Conservation (phyloP, 2,888 invertebrate species). For the Dromius quadrimaculatus region DNA sequence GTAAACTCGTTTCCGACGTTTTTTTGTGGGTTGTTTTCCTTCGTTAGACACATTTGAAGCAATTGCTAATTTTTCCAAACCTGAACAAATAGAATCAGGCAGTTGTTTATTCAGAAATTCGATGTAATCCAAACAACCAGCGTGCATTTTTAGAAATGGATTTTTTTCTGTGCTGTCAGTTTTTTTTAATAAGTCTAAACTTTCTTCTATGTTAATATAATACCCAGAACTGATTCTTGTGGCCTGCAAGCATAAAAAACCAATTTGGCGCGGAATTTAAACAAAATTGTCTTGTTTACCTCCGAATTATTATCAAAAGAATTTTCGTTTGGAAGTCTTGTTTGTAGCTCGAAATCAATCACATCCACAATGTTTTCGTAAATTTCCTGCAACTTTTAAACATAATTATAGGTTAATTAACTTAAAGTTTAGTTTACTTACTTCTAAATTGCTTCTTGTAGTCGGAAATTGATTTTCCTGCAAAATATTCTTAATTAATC, state of each 20-base stretch:
- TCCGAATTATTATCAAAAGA: neutral
- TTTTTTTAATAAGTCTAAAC: neutral
- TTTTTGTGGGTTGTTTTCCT: too few species aligned
- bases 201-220: slow-evolving; percentile 12
- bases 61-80: too few species aligned
- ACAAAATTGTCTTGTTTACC: neutral
- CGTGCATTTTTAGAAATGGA: slow-evolving; percentile 4
- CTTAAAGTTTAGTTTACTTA: neutral
- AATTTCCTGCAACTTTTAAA: neutral
- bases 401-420: neutral
- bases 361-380: neutral
- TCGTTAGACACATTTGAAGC: too few species aligned
- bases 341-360: neutral
- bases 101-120: neutral
- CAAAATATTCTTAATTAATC: too few species aligned
- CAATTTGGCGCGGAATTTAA: neutral
- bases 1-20: too few species aligned
- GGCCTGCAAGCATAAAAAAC: neutral
- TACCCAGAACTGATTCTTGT: slow-evolving; percentile 12
- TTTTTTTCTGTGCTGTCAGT: neutral
- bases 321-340: neutral
- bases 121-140: neutral
- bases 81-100: too few species aligned
- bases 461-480: too few species aligned
- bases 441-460: neutral